These are phyloP conservation scores for Lepilemur septentrionalis DNA, from an alignment of 2,797 vertebrate genomes.

Conservation along the genomic window DNA sequence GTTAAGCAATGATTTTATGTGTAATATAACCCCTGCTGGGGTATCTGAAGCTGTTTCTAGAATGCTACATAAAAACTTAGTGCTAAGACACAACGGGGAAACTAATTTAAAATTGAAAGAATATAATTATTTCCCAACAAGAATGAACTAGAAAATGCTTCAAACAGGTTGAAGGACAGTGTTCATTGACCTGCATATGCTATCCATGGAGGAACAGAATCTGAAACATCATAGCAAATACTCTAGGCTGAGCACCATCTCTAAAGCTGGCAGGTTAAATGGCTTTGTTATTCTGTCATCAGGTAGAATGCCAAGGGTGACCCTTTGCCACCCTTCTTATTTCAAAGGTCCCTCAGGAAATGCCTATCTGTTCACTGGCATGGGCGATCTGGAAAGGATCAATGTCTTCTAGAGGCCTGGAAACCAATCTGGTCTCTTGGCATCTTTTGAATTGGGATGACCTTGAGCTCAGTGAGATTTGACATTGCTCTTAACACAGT, in stretches of 20 bases:
- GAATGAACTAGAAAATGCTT: conserved; percentile 33
- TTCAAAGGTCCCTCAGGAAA: not conserved
- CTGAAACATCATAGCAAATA: conserved; percentile 1
- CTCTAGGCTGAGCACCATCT: not conserved
- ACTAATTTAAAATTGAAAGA: conserved; percentile 50
- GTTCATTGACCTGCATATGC: conserved; percentile 45
- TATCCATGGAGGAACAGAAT: conserved; percentile 34
- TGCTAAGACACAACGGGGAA: conserved; percentile 43
- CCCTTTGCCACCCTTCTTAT: conserved; percentile 9
- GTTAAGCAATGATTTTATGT: conserved; percentile 65
- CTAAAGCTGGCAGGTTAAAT: not conserved
- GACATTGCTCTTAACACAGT: not conserved
- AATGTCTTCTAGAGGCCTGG: conserved; percentile 21
- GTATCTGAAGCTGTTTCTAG: conserved; percentile 56
- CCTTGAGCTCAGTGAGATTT: not conserved
- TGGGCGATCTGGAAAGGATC: not conserved
- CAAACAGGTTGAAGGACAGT: conserved; percentile 31
- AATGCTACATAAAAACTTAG: conserved; percentile 58
- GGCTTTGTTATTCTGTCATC: not conserved
- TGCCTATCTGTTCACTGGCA: not conserved
- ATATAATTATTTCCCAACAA: conserved; percentile 2
- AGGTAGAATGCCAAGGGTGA: conserved; percentile 25
- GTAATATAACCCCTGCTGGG: conserved; percentile 58
- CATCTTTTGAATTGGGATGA: conserved; percentile 34
- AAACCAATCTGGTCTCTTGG: conserved; percentile 34